Conservation (phyloP, 1,140 invertebrate species). For the Drosophila kohkoa region DNA sequence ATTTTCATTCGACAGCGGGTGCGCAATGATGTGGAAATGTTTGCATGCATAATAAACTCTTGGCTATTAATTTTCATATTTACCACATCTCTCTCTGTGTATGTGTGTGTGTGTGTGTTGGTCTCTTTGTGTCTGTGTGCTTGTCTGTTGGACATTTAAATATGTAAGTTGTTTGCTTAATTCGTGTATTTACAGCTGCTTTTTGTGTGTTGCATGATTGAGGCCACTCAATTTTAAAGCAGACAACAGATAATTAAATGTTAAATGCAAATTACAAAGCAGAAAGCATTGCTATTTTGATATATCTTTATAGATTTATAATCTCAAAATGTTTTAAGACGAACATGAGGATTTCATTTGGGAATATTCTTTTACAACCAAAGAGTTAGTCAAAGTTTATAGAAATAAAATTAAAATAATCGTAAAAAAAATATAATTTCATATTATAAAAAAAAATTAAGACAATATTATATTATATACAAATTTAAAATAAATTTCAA, state of each 20-base stretch:
- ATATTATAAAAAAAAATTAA: too few relatives aligned
- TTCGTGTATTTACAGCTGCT: slow-evolving; percentile 27
- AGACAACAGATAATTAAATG: neutral
- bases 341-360: too few relatives aligned
- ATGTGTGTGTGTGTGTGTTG: neutral
- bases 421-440: too few relatives aligned
- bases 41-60: slow-evolving; percentile 55
- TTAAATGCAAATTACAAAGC: slow-evolving; percentile 5
- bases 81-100: neutral
- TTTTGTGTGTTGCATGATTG: slow-evolving; percentile 11
- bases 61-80: slow-evolving; percentile 70
- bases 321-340: neutral
- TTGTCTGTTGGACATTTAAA: slow-evolving; percentile 25
- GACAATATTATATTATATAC: too few relatives aligned
- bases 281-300: neutral
- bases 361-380: too few relatives aligned
- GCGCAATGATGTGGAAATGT: slow-evolving; percentile 70
- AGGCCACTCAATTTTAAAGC: neutral
- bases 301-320: neutral
- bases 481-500: too few relatives aligned
- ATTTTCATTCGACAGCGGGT: slow-evolving; percentile 34
- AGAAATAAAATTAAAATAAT: too few relatives aligned
- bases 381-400: too few relatives aligned
- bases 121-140: slow-evolving; percentile 1
- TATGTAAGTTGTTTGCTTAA: slow-evolving; percentile 26